Conservation (phyloP, 2,888 invertebrate species). For the Habrosyne pyritoides region DNA sequence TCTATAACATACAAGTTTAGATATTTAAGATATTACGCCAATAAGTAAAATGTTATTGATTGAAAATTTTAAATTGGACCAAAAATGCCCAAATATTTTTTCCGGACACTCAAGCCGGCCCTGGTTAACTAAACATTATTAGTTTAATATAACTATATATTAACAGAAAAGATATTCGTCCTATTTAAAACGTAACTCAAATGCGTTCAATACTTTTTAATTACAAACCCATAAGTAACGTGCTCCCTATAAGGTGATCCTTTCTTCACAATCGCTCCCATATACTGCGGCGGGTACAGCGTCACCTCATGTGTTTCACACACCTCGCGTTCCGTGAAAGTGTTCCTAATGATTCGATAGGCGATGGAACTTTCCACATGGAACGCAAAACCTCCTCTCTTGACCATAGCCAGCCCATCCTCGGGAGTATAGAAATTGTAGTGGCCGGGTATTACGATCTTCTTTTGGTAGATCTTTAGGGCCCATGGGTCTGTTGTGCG, state of each 20-base stretch:
- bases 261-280: conserved; percentile 82
- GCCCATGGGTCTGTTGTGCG: conserved; percentile 86
- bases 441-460: conserved; percentile 64
- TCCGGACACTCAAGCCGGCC: background rate
- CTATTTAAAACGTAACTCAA: no score
- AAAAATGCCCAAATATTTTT: no score
- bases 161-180: no score
- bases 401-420: conserved; percentile 83
- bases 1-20: conserved; percentile 55
- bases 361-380: conserved; percentile 87
- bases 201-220: background rate
- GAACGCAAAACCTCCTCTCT: conserved; percentile 87
- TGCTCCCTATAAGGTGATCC: conserved; percentile 85
- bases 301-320: conserved; percentile 87
- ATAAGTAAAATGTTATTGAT: no score
- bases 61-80: no score
- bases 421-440: conserved; percentile 80
- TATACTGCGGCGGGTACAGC: conserved; percentile 84
- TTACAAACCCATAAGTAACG: conserved; percentile 83
- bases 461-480: conserved; percentile 82
- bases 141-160: no score
- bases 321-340: conserved; percentile 86
- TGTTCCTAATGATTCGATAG: conserved; percentile 86
- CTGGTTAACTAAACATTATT: no score
- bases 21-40: background rate